Evolutionary conservation across 2,888 invertebrate genomes (phyloP), one percentile per base, ranked within the genome.

Genomic region (Allolobophora icterica): DNA sequence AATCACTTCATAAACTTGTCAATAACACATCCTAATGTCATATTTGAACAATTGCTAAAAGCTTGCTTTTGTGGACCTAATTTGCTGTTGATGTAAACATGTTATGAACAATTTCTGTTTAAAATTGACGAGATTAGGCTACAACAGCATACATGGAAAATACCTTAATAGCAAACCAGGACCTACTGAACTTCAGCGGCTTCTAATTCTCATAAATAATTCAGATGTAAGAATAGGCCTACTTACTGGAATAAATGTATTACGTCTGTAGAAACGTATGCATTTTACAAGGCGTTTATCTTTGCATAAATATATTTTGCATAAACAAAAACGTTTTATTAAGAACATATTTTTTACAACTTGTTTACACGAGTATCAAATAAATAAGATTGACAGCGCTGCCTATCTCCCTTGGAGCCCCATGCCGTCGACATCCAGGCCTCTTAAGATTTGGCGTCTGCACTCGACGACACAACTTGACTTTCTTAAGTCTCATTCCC

Each of bases 321-420:
- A n/a, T 71, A 71, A 30, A 13, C 24, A 24, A n/a, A 71, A 71
- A 11, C 30, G 3, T 71, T 71, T 71, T 71, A 11, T 71, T n/a
- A n/a, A 30, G 71, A 71, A 71, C 71, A n/a, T n/a, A n/a, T n/a
- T 71, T n/a, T 71, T 71, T n/a, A 71, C 71, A n/a, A 71, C 71
- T 0, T 71, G 71, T 71, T 71, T 71, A 71, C 71, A 30, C 0
- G 71, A 30, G 71, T n/a, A 71, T 71, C n/a, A 71, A n/a, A 30
- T 71, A 8, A 71, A 71, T n/a, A n/a, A n/a, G n/a, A 30, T 71
- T 71, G 71, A n/a, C 71, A 71, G n/a, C 71, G 8, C 13, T 11
- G 30, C 30, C 71, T 30, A n/a, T 71, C 30, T n/a, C n/a, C 17
- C 71, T n/a, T 11, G 30, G n/a, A 8, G 71, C 71, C n/a, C 71